phyloP scores from a whole-genome alignment of 2,888 invertebrate genomes.

The Sussaba pulchella region DNA sequence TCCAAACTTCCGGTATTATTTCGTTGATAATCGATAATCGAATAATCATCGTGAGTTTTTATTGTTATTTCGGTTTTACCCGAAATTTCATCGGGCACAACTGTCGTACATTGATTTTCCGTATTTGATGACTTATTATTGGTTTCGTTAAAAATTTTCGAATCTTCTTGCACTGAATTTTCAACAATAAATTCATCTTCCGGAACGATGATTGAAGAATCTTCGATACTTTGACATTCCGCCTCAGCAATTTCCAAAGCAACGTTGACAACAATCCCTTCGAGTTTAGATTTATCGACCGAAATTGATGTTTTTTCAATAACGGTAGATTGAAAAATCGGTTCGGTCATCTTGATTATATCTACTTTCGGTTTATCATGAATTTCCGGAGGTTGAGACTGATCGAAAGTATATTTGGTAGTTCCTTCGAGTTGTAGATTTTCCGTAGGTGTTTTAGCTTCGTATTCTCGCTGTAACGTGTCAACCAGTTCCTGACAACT shows the following conservation, averaged over 20 bases:
- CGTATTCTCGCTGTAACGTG: conserved; percentile 80
- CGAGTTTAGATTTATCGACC: too few species aligned
- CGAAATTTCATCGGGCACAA: conserved; percentile 24
- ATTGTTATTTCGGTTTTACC: conserved; percentile 47
- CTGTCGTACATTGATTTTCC: conserved; percentile 33
- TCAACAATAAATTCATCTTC: conserved; percentile 24
- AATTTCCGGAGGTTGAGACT: too few species aligned
- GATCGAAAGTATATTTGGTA: conserved; percentile 63
- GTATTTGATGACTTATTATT: conserved; percentile 34
- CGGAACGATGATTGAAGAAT: not conserved
- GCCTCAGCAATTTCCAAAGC: conserved; percentile 21
- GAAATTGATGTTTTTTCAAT: too few species aligned
- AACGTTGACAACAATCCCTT: not conserved
- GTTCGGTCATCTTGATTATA: too few species aligned
- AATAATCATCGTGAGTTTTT: conserved; percentile 5
- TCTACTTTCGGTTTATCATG: too few species aligned
- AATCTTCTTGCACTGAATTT: not conserved
- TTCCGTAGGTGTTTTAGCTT: conserved; percentile 80
- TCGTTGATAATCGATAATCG: too few species aligned
- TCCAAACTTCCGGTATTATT: too few species aligned
- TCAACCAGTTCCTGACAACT: conserved; percentile 82
- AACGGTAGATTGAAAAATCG: too few species aligned
- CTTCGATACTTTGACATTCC: conserved; percentile 3
- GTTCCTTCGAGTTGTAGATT: conserved; percentile 71
- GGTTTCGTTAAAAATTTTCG: not conserved